phyloP scores from a whole-genome alignment of 2,888 invertebrate species.

The Drosophila buzzatii region DNA sequence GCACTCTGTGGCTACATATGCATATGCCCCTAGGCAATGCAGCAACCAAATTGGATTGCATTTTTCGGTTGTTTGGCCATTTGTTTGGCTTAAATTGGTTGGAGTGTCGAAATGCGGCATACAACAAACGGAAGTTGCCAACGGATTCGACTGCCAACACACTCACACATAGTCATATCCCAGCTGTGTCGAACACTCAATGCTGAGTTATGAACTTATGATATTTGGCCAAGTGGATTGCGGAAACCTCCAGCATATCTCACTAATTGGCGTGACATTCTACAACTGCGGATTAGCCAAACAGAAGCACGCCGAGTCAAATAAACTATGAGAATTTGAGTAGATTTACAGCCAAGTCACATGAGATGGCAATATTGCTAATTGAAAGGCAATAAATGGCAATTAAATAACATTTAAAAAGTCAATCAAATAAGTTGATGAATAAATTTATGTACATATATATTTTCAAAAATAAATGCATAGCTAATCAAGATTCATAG shows the following conservation, averaged over 20 bases:
- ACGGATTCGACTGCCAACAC: slow-evolving; percentile 56
- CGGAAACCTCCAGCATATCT: slow-evolving; percentile 32
- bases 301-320: background rate
- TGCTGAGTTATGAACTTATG: slow-evolving; percentile 41
- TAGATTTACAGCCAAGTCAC: background rate
- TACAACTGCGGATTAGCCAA: slow-evolving; percentile 4
- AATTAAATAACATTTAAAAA: background rate
- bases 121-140: slow-evolving; percentile 72
- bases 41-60: slow-evolving; percentile 45
- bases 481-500: no score
- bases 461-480: background rate
- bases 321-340: background rate
- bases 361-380: background rate
- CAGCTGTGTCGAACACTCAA: slow-evolving; percentile 51
- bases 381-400: background rate
- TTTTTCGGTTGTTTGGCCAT: slow-evolving; percentile 64
- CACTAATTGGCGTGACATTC: slow-evolving; percentile 35
- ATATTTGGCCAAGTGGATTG: slow-evolving; percentile 31
- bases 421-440: background rate
- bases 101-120: slow-evolving; percentile 57
- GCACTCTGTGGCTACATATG: slow-evolving; percentile 22
- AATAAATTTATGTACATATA: background rate
- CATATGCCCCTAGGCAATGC: slow-evolving; percentile 16
- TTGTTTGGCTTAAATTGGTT: slow-evolving; percentile 70
- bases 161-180: background rate